Conservation (phyloP, 2,888 invertebrate genomes). For the Uloborus plumipes region DNA sequence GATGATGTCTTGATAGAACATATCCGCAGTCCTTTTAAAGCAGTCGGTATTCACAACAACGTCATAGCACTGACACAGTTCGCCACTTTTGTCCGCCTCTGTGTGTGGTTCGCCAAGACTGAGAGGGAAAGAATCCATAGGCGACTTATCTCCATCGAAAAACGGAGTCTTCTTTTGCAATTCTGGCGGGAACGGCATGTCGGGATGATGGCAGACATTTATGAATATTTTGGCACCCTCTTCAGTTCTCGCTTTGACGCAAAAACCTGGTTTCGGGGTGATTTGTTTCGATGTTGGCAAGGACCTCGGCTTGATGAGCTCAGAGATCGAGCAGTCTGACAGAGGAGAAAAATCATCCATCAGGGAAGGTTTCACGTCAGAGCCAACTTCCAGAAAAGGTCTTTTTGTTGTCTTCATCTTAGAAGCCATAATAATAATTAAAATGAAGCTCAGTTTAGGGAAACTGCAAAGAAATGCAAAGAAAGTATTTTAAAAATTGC, state of each 20-base stretch:
- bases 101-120: not conserved
- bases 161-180: not conserved
- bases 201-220: not conserved
- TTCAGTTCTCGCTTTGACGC: slow-evolving; percentile 2
- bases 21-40: no score
- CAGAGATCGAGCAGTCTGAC: no score
- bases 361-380: no score
- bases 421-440: no score
- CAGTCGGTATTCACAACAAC: slow-evolving; percentile 2
- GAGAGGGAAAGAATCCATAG: not conserved
- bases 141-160: not conserved
- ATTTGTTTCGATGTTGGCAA: not conserved
- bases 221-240: not conserved
- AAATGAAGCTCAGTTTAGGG: no score
- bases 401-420: no score
- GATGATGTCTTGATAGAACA: not conserved
- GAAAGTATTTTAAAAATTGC: no score
- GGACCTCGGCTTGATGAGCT: no score
- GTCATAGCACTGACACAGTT: not conserved
- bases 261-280: not conserved
- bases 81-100: not conserved
- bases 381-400: no score
- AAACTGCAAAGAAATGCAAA: no score
- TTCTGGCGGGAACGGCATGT: not conserved
- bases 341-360: no score